Conservation (phyloP, 2,113 vertebrate genomes). For the Coreoperca whiteheadi region DNA sequence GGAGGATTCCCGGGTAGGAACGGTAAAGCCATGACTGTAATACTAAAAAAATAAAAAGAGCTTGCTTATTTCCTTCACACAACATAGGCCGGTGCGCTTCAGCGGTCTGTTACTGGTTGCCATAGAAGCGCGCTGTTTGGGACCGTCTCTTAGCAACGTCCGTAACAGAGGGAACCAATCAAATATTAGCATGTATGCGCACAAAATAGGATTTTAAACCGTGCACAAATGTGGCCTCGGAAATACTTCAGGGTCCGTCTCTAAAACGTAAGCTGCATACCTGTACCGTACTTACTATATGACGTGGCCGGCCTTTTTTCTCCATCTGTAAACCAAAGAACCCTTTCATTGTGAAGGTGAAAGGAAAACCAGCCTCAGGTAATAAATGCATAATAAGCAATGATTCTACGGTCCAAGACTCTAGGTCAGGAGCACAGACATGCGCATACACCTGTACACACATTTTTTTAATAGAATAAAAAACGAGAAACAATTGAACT, state of each 20-base stretch:
- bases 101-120: conserved; percentile 31
- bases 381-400: neutral
- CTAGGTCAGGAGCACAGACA: neutral
- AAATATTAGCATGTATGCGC: too few species aligned
- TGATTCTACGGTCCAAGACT: neutral
- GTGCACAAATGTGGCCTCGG: too few species aligned
- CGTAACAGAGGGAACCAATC: too few species aligned
- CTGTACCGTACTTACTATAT: neutral
- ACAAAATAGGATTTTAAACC: too few species aligned
- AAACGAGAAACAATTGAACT: neutral
- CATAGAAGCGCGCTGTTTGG: conserved; percentile 14
- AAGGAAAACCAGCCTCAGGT: neutral
- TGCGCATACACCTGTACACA: neutral
- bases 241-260: neutral
- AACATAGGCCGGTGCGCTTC: neutral
- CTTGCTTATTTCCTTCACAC: neutral
- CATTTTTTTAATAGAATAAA: too few species aligned
- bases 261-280: neutral
- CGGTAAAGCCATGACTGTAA: conserved; percentile 85
- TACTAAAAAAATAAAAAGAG: neutral
- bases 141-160: conserved; percentile 25
- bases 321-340: too few species aligned
- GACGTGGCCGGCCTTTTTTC: too few species aligned
- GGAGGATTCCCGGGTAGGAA: conserved; percentile 84
- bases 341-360: neutral